Evolutionary conservation across 1,140 invertebrate genomes (phyloP), one percentile per base, ranked within the genome.

Genomic region (Aphaenogaster floridana): DNA sequence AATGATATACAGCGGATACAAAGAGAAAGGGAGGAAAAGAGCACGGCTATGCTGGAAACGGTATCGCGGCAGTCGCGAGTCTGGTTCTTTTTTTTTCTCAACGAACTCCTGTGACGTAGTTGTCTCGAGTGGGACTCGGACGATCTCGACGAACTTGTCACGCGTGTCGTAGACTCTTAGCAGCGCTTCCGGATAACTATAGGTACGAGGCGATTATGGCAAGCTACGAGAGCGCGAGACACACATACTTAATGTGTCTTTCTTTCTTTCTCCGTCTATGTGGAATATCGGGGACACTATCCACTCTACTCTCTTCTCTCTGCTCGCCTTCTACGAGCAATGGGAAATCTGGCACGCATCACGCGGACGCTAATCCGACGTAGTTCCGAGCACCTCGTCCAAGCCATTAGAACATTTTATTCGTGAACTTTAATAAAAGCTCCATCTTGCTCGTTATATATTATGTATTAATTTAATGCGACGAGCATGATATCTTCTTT

Each of bases 271-370:
- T 39, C n/a, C n/a, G 7, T 34, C 39, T 52, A 45, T 39, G 45
- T 42, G 36, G 39, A 61, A 84, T 76, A 92, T 92, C 91, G 90
- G 68, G 92, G 88, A 84, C 92, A 89, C 84, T 63, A 45, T 52
- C 1, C n/a, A 34, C 69, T 48, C 52, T 59, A 42, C 57, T 54
- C 54, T 59, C 52, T 42, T 68, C 48, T 83, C 54, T 57, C 57
- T 59, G 42, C 66, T 90, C 66, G 76, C 86, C 87, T 78, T 88
- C 66, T 84, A 78, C 39, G 52, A 86, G 61, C 84, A 88, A 88
- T 90, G 91, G 86, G 92, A 91, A 91, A 92, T 91, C 91, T 66
- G 48, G 69, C 86, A 52, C 21, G 72, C 84, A 86, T 71, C 86
- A 48, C 61, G 77, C 54, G 54, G 76, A 57, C 64, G 13, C 13